Evolutionary conservation across 2,113 vertebrate genomes (phyloP), one percentile per base, ranked within the genome.

Genomic region (Mus musculus): DNA sequence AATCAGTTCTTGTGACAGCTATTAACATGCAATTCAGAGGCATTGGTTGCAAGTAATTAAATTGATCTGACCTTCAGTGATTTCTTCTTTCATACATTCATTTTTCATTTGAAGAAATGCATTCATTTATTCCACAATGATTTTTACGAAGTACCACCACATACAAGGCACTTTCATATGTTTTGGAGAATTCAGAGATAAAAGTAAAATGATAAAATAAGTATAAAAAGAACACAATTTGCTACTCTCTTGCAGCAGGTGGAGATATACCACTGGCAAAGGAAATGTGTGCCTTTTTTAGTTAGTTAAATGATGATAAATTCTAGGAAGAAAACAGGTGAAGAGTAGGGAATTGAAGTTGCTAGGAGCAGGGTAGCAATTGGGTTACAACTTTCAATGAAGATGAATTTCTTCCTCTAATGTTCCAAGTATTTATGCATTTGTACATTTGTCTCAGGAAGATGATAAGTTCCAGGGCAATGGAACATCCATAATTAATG

Each of bases 361-460:
- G 28, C 56, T 12, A 30, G 46, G 17, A 56, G 24, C 9, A 93
- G 56, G 76, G 42, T 52, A 76, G 30, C n/a, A 59, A 7, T 36
- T 69, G 49, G 17, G 52, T 80, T 90, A 81, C 13, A 72, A 30
- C n/a, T 93, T 76, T 85, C 88, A 94, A 78, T 77, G 87, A 95
- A 77, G 67, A 71, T 22, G 13, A 26, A 89, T 46, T 72, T 92
- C 61, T 49, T 71, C 20, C 2, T 71, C 39, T 61, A 76, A 63
- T 69, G 12, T 46, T 78, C 65, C 85, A 42, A 96, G 39, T 89
- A 88, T 82, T 76, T 77, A 49, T 72, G 2, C 33, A 30, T 93
- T 87, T 89, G 54, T 87, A 26, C 54, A 75, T 88, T 89, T 93
- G 78, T 94, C 52, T 96, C 33, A 61, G 59, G 22, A 89, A 89